Conservation (phyloP, 2,113 vertebrate genomes). For the Lepus timidus region DNA sequence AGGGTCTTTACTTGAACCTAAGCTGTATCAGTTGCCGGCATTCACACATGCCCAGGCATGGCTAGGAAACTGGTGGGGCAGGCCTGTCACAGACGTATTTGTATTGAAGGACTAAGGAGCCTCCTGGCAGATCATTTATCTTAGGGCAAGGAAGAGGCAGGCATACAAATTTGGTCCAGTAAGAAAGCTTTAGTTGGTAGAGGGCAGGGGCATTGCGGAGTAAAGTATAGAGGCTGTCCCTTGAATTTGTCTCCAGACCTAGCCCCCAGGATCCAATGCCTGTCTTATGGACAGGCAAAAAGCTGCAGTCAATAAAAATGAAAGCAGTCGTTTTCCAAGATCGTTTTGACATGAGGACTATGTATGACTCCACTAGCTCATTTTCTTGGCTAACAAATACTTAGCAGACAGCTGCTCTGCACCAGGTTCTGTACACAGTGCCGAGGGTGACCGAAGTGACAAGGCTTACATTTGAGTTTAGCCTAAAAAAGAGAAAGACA, state of each 20-base stretch:
- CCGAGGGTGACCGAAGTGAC: not conserved
- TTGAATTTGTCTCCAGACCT: not conserved
- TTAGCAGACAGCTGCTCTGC: not conserved
- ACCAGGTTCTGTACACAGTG: not conserved
- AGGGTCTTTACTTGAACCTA: conserved; percentile 47
- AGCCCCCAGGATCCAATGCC: not conserved
- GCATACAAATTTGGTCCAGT: not conserved
- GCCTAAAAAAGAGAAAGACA: not conserved
- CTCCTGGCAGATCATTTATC: conserved; percentile 41
- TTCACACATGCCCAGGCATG: conserved; percentile 59
- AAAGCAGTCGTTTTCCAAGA: conserved; percentile 1
- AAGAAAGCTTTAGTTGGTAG: not conserved
- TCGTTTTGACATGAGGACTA: not conserved
- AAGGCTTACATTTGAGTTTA: not conserved
- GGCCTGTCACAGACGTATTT: conserved; percentile 33
- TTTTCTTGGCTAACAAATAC: conserved; percentile 7
- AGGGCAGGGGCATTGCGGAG: not conserved
- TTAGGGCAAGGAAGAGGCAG: conserved; percentile 7
- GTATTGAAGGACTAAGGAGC: conserved; percentile 24
- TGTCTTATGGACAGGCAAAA: not conserved
- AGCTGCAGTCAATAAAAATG: not conserved
- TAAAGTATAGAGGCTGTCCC: not conserved
- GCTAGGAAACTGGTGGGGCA: conserved; percentile 62
- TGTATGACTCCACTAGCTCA: not conserved
- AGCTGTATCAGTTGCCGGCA: not conserved